Evolutionary conservation across 2,888 invertebrate species (phyloP).

Genomic region (Tenthredo livida): DNA sequence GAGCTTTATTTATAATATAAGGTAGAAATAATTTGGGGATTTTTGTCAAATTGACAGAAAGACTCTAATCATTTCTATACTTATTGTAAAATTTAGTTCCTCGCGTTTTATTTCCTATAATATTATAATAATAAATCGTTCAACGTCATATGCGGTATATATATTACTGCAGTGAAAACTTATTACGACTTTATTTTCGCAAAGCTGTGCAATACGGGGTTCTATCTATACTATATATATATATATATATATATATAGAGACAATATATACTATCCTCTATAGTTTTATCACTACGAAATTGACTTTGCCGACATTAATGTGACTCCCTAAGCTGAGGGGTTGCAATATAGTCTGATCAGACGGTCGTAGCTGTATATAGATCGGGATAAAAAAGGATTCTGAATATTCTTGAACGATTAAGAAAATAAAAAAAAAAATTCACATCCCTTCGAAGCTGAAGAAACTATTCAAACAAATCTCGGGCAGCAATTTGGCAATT

Average conservation of each 20-base stretch:
- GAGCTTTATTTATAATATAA: no score
- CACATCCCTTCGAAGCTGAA: no score
- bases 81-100: background rate
- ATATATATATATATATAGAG: no score
- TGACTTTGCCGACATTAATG: slow-evolving; percentile 17
- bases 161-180: slow-evolving; percentile 8
- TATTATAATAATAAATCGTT: background rate
- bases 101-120: background rate
- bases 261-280: background rate
- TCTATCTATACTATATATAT: background rate
- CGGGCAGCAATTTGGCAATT: no score
- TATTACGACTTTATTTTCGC: background rate
- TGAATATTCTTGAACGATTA: background rate
- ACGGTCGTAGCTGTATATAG: background rate
- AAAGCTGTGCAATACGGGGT: background rate
- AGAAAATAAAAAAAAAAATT: no score
- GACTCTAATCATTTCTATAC: no score
- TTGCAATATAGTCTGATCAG: background rate
- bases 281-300: slow-evolving; percentile 12
- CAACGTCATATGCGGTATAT: background rate
- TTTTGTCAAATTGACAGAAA: no score
- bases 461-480: no score
- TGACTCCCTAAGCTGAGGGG: background rate
- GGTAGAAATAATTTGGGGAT: no score
- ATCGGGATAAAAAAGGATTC: background rate